Evolutionary conservation across 2,888 invertebrate genomes (phyloP), one percentile per base, ranked within the genome.

Genomic region (Caenorhabditis uteleia): DNA sequence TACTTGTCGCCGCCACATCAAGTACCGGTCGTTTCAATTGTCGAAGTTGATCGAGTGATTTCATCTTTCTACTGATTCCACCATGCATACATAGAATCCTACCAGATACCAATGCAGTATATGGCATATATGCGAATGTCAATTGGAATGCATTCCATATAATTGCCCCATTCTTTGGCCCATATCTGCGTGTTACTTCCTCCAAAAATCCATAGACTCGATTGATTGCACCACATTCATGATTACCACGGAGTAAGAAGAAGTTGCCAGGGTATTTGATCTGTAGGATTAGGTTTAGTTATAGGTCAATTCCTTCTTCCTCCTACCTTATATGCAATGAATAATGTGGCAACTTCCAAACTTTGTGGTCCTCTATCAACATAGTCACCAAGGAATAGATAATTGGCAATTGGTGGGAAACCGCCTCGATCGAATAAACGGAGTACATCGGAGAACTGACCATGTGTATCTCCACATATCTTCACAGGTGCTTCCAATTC

Each of bases 1-100:
- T 82, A 80, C 72, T 84, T 74, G 44, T 84, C 43, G 77, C 49
- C 76, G 84, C 58, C 78, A 80, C 50, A 73, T 76, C 74, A 25
- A 62, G 51, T 73, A 64, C 59, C 21, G 62, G 68, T 2, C 67
- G 64, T 0, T 60, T 59, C n/a, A 70, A 34, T 25, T 54, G 43
- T 0, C 59, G 51, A 10, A 74, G 67, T 51, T 75, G 70, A 14
- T 75, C 69, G 8, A 77, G 56, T 16, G 51, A 51, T 26, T 68
- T 68, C 49, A 76, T 62, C 45, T 67, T 25, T 20, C 45, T 57
- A 44, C 62, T 64, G 29, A 77, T 51, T 20, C 75, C 77, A 7
- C 77, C 77, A 55, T 77, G 77, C 77, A 76, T 77, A 45, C 75
- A 77, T 8, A 77, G 68, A 42, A 77, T 77, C 14, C 68, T 61